phyloP scores from a whole-genome alignment of 53 echinoderm and acorn worm genomes.

The Crossaster papposus region DNA sequence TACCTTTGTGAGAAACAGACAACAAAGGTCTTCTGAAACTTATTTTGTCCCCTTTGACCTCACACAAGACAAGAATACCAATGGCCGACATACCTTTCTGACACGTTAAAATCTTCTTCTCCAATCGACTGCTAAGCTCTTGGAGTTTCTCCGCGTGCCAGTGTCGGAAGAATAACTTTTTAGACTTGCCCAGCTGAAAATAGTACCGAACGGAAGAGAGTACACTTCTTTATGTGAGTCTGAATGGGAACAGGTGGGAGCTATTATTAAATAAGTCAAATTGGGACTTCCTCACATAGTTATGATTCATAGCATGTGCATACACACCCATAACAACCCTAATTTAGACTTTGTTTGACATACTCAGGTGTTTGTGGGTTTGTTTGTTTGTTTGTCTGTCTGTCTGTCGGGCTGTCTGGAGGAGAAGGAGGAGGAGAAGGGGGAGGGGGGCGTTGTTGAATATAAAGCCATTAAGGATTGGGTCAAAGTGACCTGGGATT shows the following conservation, averaged over 20 bases:
- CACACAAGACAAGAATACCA: neutral
- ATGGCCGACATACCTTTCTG: slow-evolving; percentile 84
- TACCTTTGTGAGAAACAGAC: too few relatives aligned
- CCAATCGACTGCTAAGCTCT: slow-evolving; percentile 65
- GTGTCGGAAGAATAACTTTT: slow-evolving; percentile 89
- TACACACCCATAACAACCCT: slow-evolving; percentile 4
- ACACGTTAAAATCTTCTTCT: slow-evolving; percentile 75
- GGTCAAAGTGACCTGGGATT: neutral
- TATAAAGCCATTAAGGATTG: neutral
- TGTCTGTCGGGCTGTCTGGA: too few relatives aligned
- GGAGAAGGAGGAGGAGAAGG: neutral
- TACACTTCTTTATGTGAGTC: neutral
- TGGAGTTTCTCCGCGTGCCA: slow-evolving; percentile 85
- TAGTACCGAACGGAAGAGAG: slow-evolving; percentile 12
- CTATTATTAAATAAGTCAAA: neutral
- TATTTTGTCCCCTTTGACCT: neutral
- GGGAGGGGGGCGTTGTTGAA: neutral
- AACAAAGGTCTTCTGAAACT: neutral
- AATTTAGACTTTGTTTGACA: neutral
- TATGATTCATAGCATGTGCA: slow-evolving; percentile 35
- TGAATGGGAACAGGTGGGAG: neutral
- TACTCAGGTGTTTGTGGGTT: neutral
- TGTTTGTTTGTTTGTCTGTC: too few relatives aligned
- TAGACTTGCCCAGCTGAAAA: slow-evolving; percentile 76
- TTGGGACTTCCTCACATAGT: slow-evolving; percentile 44